Evolutionary conservation across 1,140 invertebrate species (phyloP).

Genomic region (Acromyrmex charruanus): DNA sequence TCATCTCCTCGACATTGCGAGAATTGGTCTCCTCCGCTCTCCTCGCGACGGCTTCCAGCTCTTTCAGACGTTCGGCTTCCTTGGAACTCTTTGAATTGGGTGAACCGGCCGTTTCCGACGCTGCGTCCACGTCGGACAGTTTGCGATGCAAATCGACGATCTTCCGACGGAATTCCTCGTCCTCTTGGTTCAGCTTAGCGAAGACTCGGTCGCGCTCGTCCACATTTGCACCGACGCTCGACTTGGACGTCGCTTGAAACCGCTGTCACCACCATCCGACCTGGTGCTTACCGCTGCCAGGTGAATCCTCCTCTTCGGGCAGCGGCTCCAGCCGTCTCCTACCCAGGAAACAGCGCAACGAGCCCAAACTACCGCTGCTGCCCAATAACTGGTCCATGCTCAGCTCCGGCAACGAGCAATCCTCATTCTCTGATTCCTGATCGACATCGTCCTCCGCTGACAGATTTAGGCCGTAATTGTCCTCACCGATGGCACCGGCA

Average conservation of each 20-base stretch:
- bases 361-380: conserved; percentile 75
- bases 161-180: conserved; percentile 83
- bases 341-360: conserved; percentile 81
- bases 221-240: conserved; percentile 68
- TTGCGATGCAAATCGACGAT: conserved; percentile 84
- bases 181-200: conserved; percentile 81
- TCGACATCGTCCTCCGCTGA: conserved; percentile 79
- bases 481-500: conserved; percentile 74
- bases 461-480: conserved; percentile 79
- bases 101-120: not conserved
- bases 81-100: conserved; percentile 41
- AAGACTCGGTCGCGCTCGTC: conserved; percentile 79
- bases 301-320: conserved; percentile 85
- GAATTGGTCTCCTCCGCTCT: conserved; percentile 78
- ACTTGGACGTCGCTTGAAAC: conserved; percentile 78
- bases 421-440: conserved; percentile 78
- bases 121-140: conserved; percentile 81
- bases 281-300: conserved; percentile 81
- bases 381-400: conserved; percentile 85
- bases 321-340: conserved; percentile 84
- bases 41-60: conserved; percentile 76
- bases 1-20: conserved; percentile 68
- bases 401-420: conserved; percentile 80
- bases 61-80: conserved; percentile 72
- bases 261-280: conserved; percentile 86